These are phyloP conservation scores for Clusia tigrina DNA, from an alignment of 2,888 invertebrate genomes.

Conservation along the genomic window DNA sequence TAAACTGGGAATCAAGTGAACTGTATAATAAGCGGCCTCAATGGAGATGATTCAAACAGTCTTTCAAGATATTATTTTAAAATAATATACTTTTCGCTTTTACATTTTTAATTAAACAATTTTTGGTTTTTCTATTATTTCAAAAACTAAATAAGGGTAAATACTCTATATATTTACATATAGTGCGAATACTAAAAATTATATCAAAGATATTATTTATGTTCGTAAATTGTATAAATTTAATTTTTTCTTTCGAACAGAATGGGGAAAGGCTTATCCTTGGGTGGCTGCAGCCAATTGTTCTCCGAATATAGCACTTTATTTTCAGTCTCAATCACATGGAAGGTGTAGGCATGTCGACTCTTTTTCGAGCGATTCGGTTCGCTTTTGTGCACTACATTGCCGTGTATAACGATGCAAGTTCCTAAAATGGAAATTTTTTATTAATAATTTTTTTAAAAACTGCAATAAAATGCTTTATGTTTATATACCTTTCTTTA, in stretches of 20 bases:
- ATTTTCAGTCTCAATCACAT: conserved; percentile 82
- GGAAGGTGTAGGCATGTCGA: conserved; percentile 96
- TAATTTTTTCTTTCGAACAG: conserved; percentile 66
- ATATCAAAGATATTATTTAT: too few species aligned
- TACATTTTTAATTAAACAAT: neutral
- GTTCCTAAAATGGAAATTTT: conserved; percentile 71
- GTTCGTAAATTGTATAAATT: too few species aligned
- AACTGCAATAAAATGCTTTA: conserved; percentile 11
- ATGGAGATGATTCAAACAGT: too few species aligned
- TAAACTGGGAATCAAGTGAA: too few species aligned
- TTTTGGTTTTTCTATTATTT: neutral
- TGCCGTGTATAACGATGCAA: conserved; percentile 88
- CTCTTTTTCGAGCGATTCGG: conserved; percentile 81
- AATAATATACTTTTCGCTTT: neutral
- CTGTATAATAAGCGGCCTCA: too few species aligned
- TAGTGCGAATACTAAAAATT: too few species aligned
- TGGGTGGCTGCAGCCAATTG: conserved; percentile 87
- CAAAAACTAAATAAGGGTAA: neutral
- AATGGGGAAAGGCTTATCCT: conserved; percentile 74
- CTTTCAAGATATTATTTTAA: too few species aligned
- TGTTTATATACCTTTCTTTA: conserved; percentile 79
- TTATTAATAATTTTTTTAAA: neutral
- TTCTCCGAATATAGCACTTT: conserved; percentile 75
- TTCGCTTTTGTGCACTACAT: conserved; percentile 92
- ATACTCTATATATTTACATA: too few species aligned